Evolutionary conservation across 2,888 invertebrate species (phyloP), one percentile per base, ranked within the genome.

Genomic region (Caenorhabditis sp.): DNA sequence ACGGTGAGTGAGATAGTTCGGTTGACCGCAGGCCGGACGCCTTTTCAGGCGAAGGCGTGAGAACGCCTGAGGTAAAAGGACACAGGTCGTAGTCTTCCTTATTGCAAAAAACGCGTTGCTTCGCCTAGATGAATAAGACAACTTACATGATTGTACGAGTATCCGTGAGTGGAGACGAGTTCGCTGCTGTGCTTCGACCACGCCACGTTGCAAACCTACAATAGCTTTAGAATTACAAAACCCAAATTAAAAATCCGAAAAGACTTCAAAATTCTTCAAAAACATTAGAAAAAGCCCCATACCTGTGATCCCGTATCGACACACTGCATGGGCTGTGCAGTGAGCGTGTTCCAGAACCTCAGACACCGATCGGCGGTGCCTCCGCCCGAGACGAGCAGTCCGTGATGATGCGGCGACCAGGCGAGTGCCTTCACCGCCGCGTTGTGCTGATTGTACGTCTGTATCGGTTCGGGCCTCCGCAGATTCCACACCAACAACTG

Each of bases 151-250:
- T 98, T 97, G 91, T 97, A 97, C 20, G 96, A 96, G 90, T 98
- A 98, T 13, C 98, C 98, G 90, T 98, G 98, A 0, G 97, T 98
- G 86, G 95, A 96, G 56, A 92, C 98, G 90, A 98, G 91, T 91
- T 98, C 98, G 78, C 95, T 95, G 74, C 96, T 95, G 91, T 98
- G 97, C 89, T 97, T 97, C 26, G 96, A 97, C 98, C 98, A 98
- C 41, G 97, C 97, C 85, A 98, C 91, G 91, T 98, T 98, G 91
- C 97, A 98, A 35, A 98, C 96, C 80, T 84, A 70, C 27, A 78
- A 62, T 22, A 4, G 24, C 15, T 17, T 26, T n/a, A 22, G 13
- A n/a, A 24, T 62, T 53, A 17, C 17, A 13, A 20, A 27, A 41
- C 41, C 41, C 5, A 2, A 26, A n/a, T n/a, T 35, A 20, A 22